phyloP scores from a whole-genome alignment of 2,888 invertebrate genomes.

The Perizoma affinitatum region DNA sequence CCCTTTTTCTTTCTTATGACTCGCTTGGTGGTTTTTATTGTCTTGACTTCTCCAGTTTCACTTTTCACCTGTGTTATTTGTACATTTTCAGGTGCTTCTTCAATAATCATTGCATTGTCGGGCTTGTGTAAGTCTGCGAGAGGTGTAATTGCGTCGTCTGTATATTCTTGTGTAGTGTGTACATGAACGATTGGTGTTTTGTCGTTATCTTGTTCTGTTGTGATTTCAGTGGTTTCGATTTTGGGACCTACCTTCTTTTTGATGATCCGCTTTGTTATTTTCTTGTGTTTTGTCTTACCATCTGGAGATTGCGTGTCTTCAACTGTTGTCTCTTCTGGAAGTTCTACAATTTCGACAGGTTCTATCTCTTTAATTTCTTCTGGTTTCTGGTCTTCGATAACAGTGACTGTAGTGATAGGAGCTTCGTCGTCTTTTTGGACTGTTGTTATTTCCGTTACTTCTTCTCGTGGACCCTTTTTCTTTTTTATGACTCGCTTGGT shows the following conservation, averaged over 20 bases:
- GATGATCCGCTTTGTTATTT: conserved; percentile 37
- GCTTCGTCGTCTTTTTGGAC: no score
- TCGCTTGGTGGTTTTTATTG: conserved; percentile 47
- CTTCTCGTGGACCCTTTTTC: no score
- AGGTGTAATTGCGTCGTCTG: conserved; percentile 41
- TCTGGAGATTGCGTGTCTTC: no score
- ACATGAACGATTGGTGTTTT: conserved; percentile 66
- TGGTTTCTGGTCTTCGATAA: no score
- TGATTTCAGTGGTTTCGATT: conserved; percentile 58
- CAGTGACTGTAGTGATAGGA: no score
- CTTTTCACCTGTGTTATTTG: conserved; percentile 42
- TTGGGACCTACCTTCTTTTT: conserved; percentile 51
- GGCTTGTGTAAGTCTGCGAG: conserved; percentile 55
- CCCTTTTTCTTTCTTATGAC: conserved; percentile 43
- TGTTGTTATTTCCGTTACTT: no score
- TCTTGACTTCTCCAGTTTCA: conserved; percentile 58
- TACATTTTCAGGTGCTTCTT: conserved; percentile 35
- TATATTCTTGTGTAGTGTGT: conserved; percentile 57
- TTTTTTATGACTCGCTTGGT: neutral
- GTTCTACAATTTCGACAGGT: no score
- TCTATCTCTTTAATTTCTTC: no score
- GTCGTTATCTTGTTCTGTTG: conserved; percentile 68
- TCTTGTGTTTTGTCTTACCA: no score
- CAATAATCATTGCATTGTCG: conserved; percentile 45
- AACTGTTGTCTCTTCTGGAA: no score